phyloP scores from a whole-genome alignment of 2,113 vertebrate species.

The Paedocypris sp. region DNA sequence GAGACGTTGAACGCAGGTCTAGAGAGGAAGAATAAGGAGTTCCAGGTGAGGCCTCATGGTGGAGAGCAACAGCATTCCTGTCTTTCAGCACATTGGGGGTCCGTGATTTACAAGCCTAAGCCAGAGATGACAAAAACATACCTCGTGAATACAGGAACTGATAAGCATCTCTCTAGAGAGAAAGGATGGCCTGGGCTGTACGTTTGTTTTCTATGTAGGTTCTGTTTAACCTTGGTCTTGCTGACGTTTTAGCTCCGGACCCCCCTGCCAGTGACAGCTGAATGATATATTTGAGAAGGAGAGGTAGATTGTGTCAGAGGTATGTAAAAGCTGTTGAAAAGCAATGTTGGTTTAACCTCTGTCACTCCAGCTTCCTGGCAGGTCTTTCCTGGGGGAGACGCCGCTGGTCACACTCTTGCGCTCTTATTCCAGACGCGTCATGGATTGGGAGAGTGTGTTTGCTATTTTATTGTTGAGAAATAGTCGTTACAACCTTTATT shows the following conservation, averaged over 20 bases:
- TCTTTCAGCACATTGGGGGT: conserved; percentile 49
- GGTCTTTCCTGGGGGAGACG: not conserved
- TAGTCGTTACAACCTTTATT: too few species aligned
- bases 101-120: conserved; percentile 43
- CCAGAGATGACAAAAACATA: conserved; percentile 39
- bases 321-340: conserved; percentile 1
- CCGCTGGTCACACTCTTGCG: not conserved
- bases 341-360: conserved; percentile 15
- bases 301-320: not conserved
- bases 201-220: not conserved
- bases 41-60: conserved; percentile 51
- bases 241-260: not conserved
- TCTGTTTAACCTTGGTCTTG: not conserved
- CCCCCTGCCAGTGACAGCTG: not conserved
- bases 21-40: conserved; percentile 56
- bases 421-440: not conserved
- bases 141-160: conserved; percentile 18
- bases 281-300: not conserved
- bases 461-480: too few species aligned
- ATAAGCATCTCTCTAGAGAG: conserved; percentile 29
- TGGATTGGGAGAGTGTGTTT: too few species aligned
- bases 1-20: conserved; percentile 52
- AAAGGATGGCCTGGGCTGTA: not conserved
- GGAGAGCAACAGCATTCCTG: conserved; percentile 45
- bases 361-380: conserved; percentile 1